Base-by-base conservation (phyloP, 1,140 invertebrate genomes). In the Drosophila busckii region DNA sequence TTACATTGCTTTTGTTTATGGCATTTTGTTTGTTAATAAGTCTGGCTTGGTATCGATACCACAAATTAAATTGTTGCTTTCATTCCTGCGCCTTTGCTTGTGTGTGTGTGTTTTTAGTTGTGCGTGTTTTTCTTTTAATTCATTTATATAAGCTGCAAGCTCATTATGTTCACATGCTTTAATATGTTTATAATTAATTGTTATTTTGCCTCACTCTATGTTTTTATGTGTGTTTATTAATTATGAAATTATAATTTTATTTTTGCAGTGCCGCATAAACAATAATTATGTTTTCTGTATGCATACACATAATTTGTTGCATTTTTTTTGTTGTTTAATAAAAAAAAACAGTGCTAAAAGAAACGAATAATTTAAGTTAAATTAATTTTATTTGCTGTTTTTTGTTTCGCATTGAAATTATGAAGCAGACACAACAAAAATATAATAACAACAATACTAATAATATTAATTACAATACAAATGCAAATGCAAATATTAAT, bases 401-500 rank as follows among this genome's bases (percentile, higher is more conserved):
- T 23, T 62, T 29, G 20, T 63, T 62, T 48, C 55, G 28, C 28
- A n/a, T 41, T 49, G 20, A 61, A 62, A 65, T 54, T 65, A 65
- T 67, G 59, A 67, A 67, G 63, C 63, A 67, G 52, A 67, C 59
- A 45, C 63, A 67, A 62, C 40, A 63, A 50, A 63, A 62, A 56
- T 50, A 61, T 50, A 65, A 58, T 46, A 54, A 70, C 34, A 55
- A 68, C 37, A 68, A 70, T 53, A 71, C 58, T 29, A 63, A 73
- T 23, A 66, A 73, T 48, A 63, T 48, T 52, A 68, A 53, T 59
- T 59, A 55, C 55, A 54, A 66, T 52, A 61, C 54, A 50, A 76
- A 76, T 59, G 56, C 34, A 13, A 76, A 68, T 29, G 49, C 41
- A 38, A 46, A 55, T 61, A 56, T 41, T 61, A 61, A 61, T 55